Conservation (phyloP, 2,888 invertebrate species). For the Neoitamus cyanurus region DNA sequence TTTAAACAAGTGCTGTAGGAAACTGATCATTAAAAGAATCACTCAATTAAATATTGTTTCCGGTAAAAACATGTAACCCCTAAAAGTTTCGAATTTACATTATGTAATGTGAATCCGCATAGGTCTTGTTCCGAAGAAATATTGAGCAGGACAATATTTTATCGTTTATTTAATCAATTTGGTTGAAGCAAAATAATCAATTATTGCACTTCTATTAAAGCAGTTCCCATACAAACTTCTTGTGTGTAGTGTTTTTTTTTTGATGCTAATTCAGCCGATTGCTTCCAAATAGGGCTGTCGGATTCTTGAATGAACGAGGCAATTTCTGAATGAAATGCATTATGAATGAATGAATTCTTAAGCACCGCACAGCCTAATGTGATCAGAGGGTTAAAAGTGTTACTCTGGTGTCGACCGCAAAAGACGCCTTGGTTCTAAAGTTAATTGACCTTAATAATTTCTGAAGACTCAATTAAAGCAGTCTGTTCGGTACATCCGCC, state of each 20-base stretch:
- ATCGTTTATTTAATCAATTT: too few relatives aligned
- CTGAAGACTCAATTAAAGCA: not conserved
- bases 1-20: not conserved
- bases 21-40: not conserved
- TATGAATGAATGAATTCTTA: not conserved
- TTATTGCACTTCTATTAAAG: not conserved
- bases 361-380: not conserved
- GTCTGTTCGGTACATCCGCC: not conserved
- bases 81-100: not conserved
- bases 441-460: conserved; percentile 14
- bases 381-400: not conserved
- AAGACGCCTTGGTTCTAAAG: not conserved
- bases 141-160: too few relatives aligned
- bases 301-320: not conserved
- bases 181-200: not conserved
- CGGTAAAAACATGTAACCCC: not conserved
- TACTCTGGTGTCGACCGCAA: not conserved
- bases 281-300: not conserved
- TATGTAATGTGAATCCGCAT: too few relatives aligned
- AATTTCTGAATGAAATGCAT: not conserved
- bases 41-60: not conserved
- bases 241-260: not conserved
- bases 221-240: not conserved
- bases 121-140: too few relatives aligned
- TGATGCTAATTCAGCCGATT: not conserved